Percentiles rank a stretch among this genome's conserved stretches.
phyloP scores from a whole-genome alignment of 37 sponge, comb jelly and placozoan genomes.

The Cliona cf. orientalis region DNA sequence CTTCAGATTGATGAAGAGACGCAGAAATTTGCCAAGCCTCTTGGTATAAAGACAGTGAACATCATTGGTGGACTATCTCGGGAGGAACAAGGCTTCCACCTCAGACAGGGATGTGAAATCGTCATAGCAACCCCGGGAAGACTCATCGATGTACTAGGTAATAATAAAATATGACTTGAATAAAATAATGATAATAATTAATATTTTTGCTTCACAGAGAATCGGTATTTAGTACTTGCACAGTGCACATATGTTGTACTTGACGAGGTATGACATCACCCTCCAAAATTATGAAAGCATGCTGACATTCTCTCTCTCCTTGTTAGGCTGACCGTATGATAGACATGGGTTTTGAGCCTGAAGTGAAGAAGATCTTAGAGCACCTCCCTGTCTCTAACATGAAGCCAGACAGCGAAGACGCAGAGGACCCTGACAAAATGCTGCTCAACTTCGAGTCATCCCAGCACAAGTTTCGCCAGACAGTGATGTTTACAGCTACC shows the following conservation, averaged over 20 bases:
- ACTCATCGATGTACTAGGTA: slow-evolving; percentile 95
- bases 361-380: slow-evolving; percentile 95
- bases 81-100: slow-evolving; percentile 96
- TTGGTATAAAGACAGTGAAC: slow-evolving; percentile 89
- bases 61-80: slow-evolving; percentile 94
- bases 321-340: slow-evolving; percentile 97
- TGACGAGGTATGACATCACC: slow-evolving; percentile 80
- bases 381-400: slow-evolving; percentile 91
- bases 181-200: background rate
- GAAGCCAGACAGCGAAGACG: slow-evolving; percentile 90
- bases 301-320: background rate
- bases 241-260: slow-evolving; percentile 97
- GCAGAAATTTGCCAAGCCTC: slow-evolving; percentile 87
- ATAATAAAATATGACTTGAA: background rate
- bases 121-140: slow-evolving; percentile 99
- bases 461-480: slow-evolving; percentile 91
- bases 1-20: slow-evolving; percentile 94
- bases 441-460: slow-evolving; percentile 80
- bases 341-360: slow-evolving; percentile 99
- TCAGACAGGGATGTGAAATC: slow-evolving; percentile 96
- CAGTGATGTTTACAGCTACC: slow-evolving; percentile 99
- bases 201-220: slow-evolving; percentile 42
- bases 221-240: slow-evolving; percentile 90
- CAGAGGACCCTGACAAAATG: slow-evolving; percentile 88
- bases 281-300: background rate